A percentile compares a stretch with the other conserved stretches of the same genome.
phyloP scores from a whole-genome alignment of 1,140 invertebrate genomes.

The Mycetomoellerius zeteki region DNA sequence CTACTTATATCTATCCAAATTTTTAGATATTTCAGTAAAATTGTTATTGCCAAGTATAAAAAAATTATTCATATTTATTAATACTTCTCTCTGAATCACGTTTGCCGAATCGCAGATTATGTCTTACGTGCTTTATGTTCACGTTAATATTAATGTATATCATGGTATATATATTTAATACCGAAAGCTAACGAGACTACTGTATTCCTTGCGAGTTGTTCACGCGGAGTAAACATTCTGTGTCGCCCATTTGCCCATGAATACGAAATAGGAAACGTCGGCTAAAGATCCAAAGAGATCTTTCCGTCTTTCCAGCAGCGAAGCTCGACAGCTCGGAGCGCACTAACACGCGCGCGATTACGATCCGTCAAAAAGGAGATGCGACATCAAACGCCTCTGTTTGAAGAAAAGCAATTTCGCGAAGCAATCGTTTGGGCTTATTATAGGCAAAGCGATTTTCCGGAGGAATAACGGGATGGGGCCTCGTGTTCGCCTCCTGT shows the following conservation, averaged over 20 bases:
- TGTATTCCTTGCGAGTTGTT: slow-evolving; percentile 4
- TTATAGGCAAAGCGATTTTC: slow-evolving; percentile 61
- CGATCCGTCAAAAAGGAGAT: slow-evolving; percentile 60
- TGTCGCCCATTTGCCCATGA: slow-evolving; percentile 40
- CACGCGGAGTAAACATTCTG: slow-evolving; percentile 4
- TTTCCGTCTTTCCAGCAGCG: slow-evolving; percentile 19
- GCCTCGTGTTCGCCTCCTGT: slow-evolving; percentile 19
- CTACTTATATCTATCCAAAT: too few species aligned
- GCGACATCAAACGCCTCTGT: slow-evolving; percentile 61
- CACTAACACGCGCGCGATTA: slow-evolving; percentile 43
- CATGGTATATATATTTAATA: slow-evolving; percentile 38
- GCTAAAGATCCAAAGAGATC: slow-evolving; percentile 38
- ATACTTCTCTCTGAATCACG: not conserved
- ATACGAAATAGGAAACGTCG: slow-evolving; percentile 40
- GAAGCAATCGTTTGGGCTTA: slow-evolving; percentile 64
- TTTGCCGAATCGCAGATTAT: not conserved
- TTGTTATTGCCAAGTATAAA: too few species aligned
- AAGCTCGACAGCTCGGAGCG: slow-evolving; percentile 18
- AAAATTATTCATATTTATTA: not conserved
- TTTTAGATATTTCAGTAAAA: too few species aligned
- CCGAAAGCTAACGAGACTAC: not conserved
- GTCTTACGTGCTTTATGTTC: not conserved
- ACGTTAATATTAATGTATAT: not conserved
- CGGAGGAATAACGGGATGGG: slow-evolving; percentile 1
- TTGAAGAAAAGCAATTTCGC: slow-evolving; percentile 69